Evolutionary conservation across 1,140 invertebrate genomes (phyloP).

Genomic region (Antheraea pernyi): DNA sequence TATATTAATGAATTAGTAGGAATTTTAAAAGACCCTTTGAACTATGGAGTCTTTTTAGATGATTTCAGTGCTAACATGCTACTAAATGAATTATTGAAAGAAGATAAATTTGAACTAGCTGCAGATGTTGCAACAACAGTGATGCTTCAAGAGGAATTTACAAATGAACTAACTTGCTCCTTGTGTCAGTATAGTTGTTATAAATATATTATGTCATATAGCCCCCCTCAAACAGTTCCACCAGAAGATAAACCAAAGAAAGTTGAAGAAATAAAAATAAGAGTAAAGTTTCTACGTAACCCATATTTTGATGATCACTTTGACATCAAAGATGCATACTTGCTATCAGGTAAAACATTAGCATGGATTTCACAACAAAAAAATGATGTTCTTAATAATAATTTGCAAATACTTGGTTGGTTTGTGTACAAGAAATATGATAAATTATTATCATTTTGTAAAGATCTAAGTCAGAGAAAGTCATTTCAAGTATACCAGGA

Average conservation of each 20-base stretch:
- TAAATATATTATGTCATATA: slow-evolving; percentile 84
- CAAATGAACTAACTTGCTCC: slow-evolving; percentile 84
- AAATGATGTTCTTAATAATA: slow-evolving; percentile 80
- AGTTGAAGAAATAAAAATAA: slow-evolving; percentile 86
- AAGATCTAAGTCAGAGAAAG: slow-evolving; percentile 42
- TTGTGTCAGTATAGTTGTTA: slow-evolving; percentile 88
- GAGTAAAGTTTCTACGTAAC: slow-evolving; percentile 90
- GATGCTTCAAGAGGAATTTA: slow-evolving; percentile 94
- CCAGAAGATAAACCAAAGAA: slow-evolving; percentile 65
- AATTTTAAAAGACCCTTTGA: slow-evolving; percentile 89
- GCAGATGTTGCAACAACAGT: slow-evolving; percentile 87
- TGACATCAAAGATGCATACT: slow-evolving; percentile 84
- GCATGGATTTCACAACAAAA: slow-evolving; percentile 80
- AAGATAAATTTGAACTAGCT: slow-evolving; percentile 85
- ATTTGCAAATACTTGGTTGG: slow-evolving; percentile 85
- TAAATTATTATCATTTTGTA: slow-evolving; percentile 69
- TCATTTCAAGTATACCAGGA: slow-evolving; percentile 54
- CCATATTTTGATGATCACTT: slow-evolving; percentile 93
- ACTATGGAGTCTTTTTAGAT: slow-evolving; percentile 95
- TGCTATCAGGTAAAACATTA: slow-evolving; percentile 90
- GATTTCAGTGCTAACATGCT: slow-evolving; percentile 88
- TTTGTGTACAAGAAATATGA: slow-evolving; percentile 85
- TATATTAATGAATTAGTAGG: slow-evolving; percentile 83
- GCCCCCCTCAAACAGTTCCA: slow-evolving; percentile 60
- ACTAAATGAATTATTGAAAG: slow-evolving; percentile 89